Conservation (phyloP, 2,888 invertebrate species). For the Harpagoxenus sublaevis region DNA sequence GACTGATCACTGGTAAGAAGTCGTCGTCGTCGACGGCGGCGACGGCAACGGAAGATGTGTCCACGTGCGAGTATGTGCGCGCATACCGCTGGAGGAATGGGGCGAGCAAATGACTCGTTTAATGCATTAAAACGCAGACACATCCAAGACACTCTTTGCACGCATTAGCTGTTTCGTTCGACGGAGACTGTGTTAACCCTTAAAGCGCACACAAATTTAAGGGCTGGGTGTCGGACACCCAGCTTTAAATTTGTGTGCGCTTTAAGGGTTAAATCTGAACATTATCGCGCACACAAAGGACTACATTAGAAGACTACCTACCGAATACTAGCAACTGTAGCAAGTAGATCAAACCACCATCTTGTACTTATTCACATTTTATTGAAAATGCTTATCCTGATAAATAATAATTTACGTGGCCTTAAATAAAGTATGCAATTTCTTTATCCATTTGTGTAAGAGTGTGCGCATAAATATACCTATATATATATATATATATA, state of each 20-base stretch:
- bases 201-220: too few relatives aligned
- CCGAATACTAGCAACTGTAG: background rate
- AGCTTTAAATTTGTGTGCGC: too few relatives aligned
- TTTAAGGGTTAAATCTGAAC: constrained; percentile 25
- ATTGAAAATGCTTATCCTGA: background rate
- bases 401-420: too few relatives aligned
- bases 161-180: constrained; percentile 17
- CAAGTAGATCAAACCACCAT: background rate
- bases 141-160: constrained; percentile 52
- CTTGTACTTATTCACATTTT: too few relatives aligned
- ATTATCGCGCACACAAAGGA: constrained; percentile 22
- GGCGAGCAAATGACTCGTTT: constrained; percentile 79
- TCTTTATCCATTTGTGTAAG: too few relatives aligned
- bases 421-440: too few relatives aligned
- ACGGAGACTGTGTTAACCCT: background rate
- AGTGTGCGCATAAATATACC: too few relatives aligned
- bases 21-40: constrained; percentile 25
- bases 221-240: too few relatives aligned
- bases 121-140: constrained; percentile 80
- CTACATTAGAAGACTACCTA: background rate
- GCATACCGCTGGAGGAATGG: constrained; percentile 60
- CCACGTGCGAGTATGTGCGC: constrained; percentile 65
- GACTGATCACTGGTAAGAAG: constrained; percentile 62
- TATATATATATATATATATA: background rate
- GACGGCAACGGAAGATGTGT: constrained; percentile 55